Conservation (phyloP, 2,888 invertebrate species). For the Eupithecia tripunctaria region DNA sequence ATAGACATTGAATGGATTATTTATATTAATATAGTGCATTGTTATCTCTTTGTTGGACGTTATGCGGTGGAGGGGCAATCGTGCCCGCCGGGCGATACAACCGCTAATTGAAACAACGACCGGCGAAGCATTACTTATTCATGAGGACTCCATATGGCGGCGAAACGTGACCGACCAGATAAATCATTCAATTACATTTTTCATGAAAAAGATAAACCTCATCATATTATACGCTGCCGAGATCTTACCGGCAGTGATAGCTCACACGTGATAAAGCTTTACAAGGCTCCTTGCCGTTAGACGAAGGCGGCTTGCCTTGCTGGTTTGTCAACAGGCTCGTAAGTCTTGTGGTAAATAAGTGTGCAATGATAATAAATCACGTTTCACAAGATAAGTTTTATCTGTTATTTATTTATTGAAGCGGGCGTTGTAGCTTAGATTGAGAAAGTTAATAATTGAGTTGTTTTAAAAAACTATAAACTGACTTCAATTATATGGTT, state of each 20-base stretch:
- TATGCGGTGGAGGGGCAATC: conserved; percentile 59
- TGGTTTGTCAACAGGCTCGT: conserved; percentile 51
- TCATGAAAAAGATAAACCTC: conserved; percentile 64
- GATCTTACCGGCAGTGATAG: conserved; percentile 47
- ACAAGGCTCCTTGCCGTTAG: conserved; percentile 45
- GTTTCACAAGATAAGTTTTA: conserved; percentile 48
- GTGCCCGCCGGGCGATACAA: conserved; percentile 75
- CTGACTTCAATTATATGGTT: too few relatives aligned
- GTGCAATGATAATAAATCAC: conserved; percentile 51
- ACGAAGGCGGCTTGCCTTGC: conserved; percentile 41
- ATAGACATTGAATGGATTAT: conserved; percentile 34
- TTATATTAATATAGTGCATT: conserved; percentile 51
- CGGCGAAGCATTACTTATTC: conserved; percentile 82
- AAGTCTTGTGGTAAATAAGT: conserved; percentile 38
- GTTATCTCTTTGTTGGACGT: conserved; percentile 44
- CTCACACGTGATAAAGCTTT: conserved; percentile 49
- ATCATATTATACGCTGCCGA: conserved; percentile 50
- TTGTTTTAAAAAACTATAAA: too few relatives aligned
- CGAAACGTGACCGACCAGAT: conserved; percentile 80
- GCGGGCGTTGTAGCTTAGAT: conserved; percentile 14
- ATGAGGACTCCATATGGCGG: conserved; percentile 82
- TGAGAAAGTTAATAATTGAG: too few relatives aligned
- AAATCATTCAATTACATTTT: conserved; percentile 83
- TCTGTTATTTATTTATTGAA: conserved; percentile 45
- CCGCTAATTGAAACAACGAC: conserved; percentile 84